phyloP scores from a whole-genome alignment of 2,888 invertebrate genomes.

The Melinaea menophilus region DNA sequence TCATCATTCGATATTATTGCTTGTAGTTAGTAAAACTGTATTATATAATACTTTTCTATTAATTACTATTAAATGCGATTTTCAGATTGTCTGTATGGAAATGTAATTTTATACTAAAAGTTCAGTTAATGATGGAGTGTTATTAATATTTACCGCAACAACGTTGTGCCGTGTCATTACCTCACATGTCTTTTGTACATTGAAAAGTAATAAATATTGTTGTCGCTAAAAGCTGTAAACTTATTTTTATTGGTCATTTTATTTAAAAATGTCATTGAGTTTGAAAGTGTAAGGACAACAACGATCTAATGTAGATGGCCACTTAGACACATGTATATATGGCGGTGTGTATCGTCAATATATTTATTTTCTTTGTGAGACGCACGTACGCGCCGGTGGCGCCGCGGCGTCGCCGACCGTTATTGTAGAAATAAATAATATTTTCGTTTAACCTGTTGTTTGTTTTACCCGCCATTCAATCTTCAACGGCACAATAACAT shows the following conservation, averaged over 20 bases:
- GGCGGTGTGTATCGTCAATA: slow-evolving; percentile 57
- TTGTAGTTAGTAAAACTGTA: slow-evolving; percentile 2
- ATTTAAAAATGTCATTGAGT: slow-evolving; percentile 60
- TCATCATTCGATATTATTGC: background rate
- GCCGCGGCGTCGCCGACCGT: slow-evolving; percentile 55
- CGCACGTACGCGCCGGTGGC: slow-evolving; percentile 61
- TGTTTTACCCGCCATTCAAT: slow-evolving; percentile 40
- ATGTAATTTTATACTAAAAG: slow-evolving; percentile 20
- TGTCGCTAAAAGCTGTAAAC: slow-evolving; percentile 65
- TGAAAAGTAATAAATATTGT: slow-evolving; percentile 65
- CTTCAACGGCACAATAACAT: too few relatives aligned
- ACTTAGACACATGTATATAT: slow-evolving; percentile 64
- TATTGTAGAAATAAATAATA: slow-evolving; percentile 77
- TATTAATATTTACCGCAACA: slow-evolving; percentile 44
- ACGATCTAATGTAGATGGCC: slow-evolving; percentile 64
- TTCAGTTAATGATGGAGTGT: slow-evolving; percentile 59
- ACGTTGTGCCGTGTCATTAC: slow-evolving; percentile 65
- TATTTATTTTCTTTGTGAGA: slow-evolving; percentile 72
- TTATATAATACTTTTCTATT: background rate
- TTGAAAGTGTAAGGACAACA: slow-evolving; percentile 51
- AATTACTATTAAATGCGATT: background rate
- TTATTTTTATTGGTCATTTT: slow-evolving; percentile 63
- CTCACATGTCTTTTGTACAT: slow-evolving; percentile 69
- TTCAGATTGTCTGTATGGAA: background rate
- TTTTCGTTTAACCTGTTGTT: slow-evolving; percentile 72